These are phyloP conservation scores for Ormyrus rosae DNA, from an alignment of 2,888 invertebrate genomes.

Conservation along the genomic window DNA sequence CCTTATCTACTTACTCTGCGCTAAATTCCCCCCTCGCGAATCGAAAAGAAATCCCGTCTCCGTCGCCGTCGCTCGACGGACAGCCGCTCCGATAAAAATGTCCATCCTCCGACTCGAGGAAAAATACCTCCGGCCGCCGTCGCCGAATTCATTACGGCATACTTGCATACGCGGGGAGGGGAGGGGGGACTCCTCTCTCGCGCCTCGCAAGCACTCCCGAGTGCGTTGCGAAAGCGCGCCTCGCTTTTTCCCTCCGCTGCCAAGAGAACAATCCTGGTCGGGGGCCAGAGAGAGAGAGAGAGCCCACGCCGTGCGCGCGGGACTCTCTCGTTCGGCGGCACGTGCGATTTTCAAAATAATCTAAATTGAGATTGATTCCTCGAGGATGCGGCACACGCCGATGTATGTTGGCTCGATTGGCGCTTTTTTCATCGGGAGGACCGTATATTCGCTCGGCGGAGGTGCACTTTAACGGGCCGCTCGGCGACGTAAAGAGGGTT, in stretches of 20 bases:
- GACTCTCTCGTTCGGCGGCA: not conserved
- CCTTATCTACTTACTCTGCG: too few species aligned
- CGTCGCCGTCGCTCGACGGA: too few species aligned
- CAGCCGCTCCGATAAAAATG: too few species aligned
- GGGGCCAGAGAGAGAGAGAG: constrained; percentile 12
- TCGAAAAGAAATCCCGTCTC: too few species aligned
- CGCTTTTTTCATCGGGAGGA: not conserved
- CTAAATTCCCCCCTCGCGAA: too few species aligned
- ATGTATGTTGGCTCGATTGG: not conserved
- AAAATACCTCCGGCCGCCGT: not conserved
- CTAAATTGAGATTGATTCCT: constrained; percentile 49
- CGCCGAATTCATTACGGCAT: constrained; percentile 14
- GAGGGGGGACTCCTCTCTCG: too few species aligned
- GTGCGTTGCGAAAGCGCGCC: not conserved
- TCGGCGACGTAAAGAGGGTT: too few species aligned
- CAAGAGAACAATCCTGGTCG: constrained; percentile 26
- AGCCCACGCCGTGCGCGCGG: not conserved
- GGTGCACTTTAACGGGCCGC: too few species aligned
- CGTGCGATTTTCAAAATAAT: constrained; percentile 48
- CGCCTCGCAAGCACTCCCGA: too few species aligned
- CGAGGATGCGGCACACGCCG: not conserved
- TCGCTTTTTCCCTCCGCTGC: not conserved
- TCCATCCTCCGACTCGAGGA: too few species aligned
- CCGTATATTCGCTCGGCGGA: too few species aligned
- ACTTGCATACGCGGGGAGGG: not conserved